These are phyloP conservation scores for Chelon labrosus DNA, from an alignment of 2,797 vertebrate species.

Conservation along the genomic window DNA sequence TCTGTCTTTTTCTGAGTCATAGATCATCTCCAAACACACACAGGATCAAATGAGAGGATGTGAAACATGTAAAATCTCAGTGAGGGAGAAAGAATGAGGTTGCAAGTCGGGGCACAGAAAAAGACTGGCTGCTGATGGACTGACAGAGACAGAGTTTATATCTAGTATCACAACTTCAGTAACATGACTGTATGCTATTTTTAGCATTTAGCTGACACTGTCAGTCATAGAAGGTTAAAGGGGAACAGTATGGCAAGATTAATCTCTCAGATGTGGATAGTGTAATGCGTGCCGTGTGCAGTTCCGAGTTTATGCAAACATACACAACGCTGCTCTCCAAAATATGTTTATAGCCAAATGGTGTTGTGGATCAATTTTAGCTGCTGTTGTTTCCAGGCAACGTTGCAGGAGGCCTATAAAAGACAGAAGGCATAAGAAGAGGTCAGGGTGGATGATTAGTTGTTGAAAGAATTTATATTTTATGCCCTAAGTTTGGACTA, in stretches of 20 bases:
- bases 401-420: background rate
- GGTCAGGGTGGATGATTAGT: background rate
- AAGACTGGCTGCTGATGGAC: background rate
- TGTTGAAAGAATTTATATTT: background rate
- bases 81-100: slow-evolving; percentile 36
- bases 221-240: background rate
- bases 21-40: slow-evolving; percentile 3
- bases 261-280: background rate
- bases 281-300: background rate
- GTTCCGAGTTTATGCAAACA: background rate
- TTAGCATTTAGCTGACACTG: slow-evolving; percentile 3
- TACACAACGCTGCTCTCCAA: background rate
- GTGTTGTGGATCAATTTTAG: background rate
- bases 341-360: background rate
- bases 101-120: slow-evolving; percentile 26
- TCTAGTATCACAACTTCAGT: background rate
- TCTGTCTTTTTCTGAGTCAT: slow-evolving; percentile 14
- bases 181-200: background rate
- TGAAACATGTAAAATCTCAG: slow-evolving; percentile 13
- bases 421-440: background rate
- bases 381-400: background rate
- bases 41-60: slow-evolving; percentile 7
- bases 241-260: background rate
- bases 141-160: background rate
- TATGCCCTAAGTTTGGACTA: background rate